Evolutionary conservation across 2,797 vertebrate genomes (phyloP), one percentile per base, ranked within the genome.

Genomic region (Gallinago stenura): DNA sequence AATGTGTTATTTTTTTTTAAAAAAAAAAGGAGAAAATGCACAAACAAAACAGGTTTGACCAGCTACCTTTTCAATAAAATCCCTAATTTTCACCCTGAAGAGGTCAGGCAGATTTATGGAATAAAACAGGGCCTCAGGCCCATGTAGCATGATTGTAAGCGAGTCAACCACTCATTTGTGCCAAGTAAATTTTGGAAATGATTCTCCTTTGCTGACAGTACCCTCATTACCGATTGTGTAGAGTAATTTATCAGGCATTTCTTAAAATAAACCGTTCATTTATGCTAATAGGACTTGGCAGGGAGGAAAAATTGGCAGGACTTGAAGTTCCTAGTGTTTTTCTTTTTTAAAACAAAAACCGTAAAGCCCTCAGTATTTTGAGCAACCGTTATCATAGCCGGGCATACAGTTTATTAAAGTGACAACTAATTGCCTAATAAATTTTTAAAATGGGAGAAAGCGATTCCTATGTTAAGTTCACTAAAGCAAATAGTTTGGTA

Each of bases 221-320:
- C 97, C 98, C 98, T 99, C 98, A 98, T 98, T 99, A 98, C 98
- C 50, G 97, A 98, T 98, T 98, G 97, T 98, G 97, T 98, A 98
- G 97, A 98, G 98, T 98, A 98, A 98, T 98, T 98, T 98, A 98
- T 99, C 98, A 98, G 98, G 97, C 98, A 98, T 98, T 98, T 98
- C 98, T 98, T 98, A 98, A 99, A 99, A 99, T 98, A 98, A 98
- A 98, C 98, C 91, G 68, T 98, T 98, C 98, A 98, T 98, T 98
- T 98, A 98, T 98, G 98, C 98, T 98, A 98, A 98, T 98, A 98
- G 98, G 97, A 98, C 97, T 98, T 98, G 98, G 98, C 98, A 98
- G 97, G 96, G 97, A 97, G 97, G 90, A 98, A 98, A 97, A 98
- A 95, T 98, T 98, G 98, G 98, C 98, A 98, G 98, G 88, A 98